These are phyloP conservation scores for Poeciliopsis paucimaculata DNA, from an alignment of 2,797 vertebrate species.

Conservation along the genomic window DNA sequence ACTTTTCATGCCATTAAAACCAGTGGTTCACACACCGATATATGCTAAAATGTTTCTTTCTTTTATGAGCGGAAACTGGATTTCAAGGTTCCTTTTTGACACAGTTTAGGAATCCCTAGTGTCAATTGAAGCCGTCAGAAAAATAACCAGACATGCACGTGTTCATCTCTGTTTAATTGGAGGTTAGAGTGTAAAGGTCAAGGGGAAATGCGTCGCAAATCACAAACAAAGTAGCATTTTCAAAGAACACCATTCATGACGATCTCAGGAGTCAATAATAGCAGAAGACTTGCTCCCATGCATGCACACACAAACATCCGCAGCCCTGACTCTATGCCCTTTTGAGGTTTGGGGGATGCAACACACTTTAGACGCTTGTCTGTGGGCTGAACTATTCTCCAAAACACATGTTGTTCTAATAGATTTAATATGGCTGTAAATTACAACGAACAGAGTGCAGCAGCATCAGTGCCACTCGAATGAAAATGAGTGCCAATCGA, in stretches of 20 bases:
- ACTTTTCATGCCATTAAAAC: neutral
- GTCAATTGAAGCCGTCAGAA: neutral
- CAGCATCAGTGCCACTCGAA: conserved; percentile 58
- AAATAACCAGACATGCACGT: neutral
- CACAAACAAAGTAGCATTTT: conserved; percentile 27
- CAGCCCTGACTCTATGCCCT: conserved; percentile 10
- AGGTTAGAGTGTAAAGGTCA: neutral
- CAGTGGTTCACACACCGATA: neutral
- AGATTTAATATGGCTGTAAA: conserved; percentile 76
- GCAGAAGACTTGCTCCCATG: neutral
- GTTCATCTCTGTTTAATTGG: neutral
- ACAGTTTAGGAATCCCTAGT: neutral
- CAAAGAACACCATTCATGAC: conserved; percentile 1
- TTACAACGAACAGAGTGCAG: conserved; percentile 59
- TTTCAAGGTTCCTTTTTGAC: neutral
- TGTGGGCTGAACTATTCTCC: conserved; percentile 55
- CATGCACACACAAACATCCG: conserved; percentile 1
- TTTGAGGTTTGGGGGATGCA: conserved; percentile 51
- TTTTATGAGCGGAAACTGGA: neutral
- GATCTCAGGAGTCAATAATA: conserved; percentile 21
- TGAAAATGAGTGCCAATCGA: conserved; percentile 62
- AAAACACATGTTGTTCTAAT: conserved; percentile 76
- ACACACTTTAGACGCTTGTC: conserved; percentile 48
- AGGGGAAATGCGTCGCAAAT: neutral
- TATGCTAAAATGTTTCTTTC: neutral